Base-by-base conservation (phyloP, 2,113 vertebrate species). In the Scopus umbretta region DNA sequence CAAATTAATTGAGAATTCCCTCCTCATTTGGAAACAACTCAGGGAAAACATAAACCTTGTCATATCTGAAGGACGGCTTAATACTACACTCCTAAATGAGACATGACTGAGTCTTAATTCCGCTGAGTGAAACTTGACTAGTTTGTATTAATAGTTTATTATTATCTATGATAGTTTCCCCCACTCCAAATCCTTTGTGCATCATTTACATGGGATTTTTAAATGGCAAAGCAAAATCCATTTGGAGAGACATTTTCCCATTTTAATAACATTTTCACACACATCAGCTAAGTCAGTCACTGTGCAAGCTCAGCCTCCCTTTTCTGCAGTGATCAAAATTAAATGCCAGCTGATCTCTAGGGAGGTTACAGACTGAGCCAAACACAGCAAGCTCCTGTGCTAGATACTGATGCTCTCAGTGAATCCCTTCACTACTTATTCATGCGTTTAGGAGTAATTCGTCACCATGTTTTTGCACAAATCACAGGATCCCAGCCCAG, bases 21-120 rank as follows among this genome's bases (percentile, higher is more conserved):
- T 92, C 58, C 45, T 94, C 52, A 78, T 68, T 89, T 73, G 75
- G 80, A 93, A 97, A 84, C 58, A 95, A 91, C 81, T 96, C 88
- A 76, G 84, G 84, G 58, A 95, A 95, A 94, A 92, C 80, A 91
- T 88, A 94, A 97, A 91, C 71, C 38, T 23, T 94, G 91, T 89
- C 94, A 76, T 95, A 53, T 91, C 74, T 91, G 90, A 96, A 96
- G 91, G 85, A 93, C 5, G 1, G 59, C 87, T 97, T 97, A 92
- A 94, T 59, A 74, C 71, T 76, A 30, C 76, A 73, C 61, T 92
- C 65, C 74, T 96, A 91, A 94, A 94, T 43, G 66, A 86, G 92
- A 97, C 71, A 58, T 80, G 93, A 96, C 80, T 94, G 73, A 96
- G 74, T 74, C 80, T 96, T 97, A 96, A 92, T 96, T 83, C 91